Conservation (phyloP, 2,113 vertebrate species). For the Notiomystis cincta region DNA sequence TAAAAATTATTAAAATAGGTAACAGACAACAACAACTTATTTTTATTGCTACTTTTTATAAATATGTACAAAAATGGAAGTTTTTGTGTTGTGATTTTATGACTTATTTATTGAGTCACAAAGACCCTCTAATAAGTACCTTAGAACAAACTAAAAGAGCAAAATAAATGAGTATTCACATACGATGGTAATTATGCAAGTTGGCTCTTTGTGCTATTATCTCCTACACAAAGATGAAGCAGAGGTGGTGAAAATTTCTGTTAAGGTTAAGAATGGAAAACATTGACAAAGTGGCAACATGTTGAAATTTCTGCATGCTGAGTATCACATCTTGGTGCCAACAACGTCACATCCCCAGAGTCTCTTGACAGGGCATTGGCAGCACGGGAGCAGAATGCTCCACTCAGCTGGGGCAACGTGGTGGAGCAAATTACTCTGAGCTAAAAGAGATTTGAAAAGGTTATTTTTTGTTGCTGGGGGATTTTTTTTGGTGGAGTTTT, state of each 20-base stretch:
- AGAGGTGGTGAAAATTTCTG: slow-evolving; percentile 29
- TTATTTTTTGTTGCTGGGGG: background rate
- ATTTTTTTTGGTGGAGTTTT: too few relatives aligned
- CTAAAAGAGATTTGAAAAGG: background rate
- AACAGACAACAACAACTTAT: background rate
- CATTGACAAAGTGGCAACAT: background rate
- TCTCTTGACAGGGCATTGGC: background rate
- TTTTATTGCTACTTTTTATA: background rate
- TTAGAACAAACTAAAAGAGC: background rate
- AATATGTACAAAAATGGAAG: background rate
- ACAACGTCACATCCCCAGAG: background rate
- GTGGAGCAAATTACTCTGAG: background rate
- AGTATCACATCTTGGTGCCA: background rate
- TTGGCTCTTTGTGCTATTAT: background rate
- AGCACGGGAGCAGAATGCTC: background rate
- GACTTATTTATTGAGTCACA: background rate
- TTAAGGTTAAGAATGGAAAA: background rate
- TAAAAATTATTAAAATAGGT: background rate
- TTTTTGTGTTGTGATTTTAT: background rate
- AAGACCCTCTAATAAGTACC: background rate
- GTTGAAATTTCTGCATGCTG: background rate
- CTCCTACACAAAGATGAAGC: background rate
- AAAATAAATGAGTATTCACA: background rate
- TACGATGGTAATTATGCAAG: background rate
- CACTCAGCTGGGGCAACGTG: background rate